These are phyloP conservation scores for Xerus inauris DNA, from an alignment of 2,113 vertebrate species.

Conservation along the genomic window DNA sequence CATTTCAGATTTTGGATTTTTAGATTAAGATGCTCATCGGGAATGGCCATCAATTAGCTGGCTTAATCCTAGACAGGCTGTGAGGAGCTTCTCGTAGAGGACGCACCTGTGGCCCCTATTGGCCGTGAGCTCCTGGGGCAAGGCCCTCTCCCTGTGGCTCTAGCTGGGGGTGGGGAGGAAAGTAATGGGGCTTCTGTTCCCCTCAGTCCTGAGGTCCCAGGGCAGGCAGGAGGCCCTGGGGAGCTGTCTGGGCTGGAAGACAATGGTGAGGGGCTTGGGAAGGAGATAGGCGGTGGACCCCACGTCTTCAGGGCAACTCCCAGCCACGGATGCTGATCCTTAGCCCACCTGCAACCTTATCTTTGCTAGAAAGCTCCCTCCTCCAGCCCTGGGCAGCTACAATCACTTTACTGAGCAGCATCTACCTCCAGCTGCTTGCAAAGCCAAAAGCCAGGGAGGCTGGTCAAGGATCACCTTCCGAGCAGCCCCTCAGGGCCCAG, in stretches of 20 bases:
- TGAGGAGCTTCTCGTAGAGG: not conserved
- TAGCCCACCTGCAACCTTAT: not conserved
- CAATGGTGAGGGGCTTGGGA: not conserved
- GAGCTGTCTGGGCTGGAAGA: not conserved
- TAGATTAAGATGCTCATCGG: not conserved
- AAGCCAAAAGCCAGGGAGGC: not conserved
- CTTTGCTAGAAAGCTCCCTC: not conserved
- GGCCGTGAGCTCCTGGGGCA: fast-evolving
- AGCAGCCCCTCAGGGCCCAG: not conserved
- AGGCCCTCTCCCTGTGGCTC: not conserved
- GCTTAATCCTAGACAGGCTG: not conserved
- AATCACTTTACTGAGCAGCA: not conserved
- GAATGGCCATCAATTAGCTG: too few species aligned
- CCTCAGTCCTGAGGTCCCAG: not conserved
- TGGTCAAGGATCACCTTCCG: not conserved
- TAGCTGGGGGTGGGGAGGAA: not conserved
- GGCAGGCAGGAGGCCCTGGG: not conserved
- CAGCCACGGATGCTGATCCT: too few species aligned
- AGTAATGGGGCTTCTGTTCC: not conserved
- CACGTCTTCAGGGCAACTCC: not conserved
- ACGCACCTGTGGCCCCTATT: not conserved
- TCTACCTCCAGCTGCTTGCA: not conserved
- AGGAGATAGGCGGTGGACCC: not conserved
- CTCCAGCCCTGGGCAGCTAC: not conserved
- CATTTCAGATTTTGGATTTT: not conserved